These are phyloP conservation scores for Philypnodon macrostomus DNA, from an alignment of 2,797 vertebrate genomes.

Conservation along the genomic window DNA sequence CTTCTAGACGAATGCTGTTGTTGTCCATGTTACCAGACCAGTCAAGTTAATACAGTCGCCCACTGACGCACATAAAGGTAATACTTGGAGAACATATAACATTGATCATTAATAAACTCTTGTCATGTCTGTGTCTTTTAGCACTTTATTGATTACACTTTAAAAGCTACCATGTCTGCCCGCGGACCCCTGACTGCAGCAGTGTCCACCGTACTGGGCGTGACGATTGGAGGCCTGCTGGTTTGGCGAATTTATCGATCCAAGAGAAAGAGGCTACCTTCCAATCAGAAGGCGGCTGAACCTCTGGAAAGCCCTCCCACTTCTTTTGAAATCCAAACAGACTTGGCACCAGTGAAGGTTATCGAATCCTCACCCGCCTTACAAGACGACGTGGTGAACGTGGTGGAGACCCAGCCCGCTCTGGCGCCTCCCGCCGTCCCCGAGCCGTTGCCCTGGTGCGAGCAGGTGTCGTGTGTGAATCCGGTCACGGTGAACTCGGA, in stretches of 20 bases:
- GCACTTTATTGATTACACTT: slow-evolving; percentile 11
- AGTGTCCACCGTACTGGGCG: slow-evolving; percentile 82
- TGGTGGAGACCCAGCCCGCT: slow-evolving; percentile 31
- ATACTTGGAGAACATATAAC: too few species aligned
- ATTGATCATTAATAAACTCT: too few species aligned
- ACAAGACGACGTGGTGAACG: slow-evolving; percentile 19
- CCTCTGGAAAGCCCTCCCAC: slow-evolving; percentile 27
- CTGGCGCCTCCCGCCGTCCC: slow-evolving; percentile 18
- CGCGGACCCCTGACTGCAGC: slow-evolving; percentile 78
- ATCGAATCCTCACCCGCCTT: not conserved
- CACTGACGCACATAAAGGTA: slow-evolving; percentile 44
- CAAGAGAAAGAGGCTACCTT: slow-evolving; percentile 71
- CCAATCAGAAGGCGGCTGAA: slow-evolving; percentile 43
- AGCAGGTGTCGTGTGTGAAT: slow-evolving; percentile 76
- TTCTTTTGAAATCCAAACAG: too few species aligned
- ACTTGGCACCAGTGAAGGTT: not conserved
- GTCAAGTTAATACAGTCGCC: slow-evolving; percentile 12
- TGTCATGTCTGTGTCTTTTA: slow-evolving; percentile 12
- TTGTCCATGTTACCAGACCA: slow-evolving; percentile 14
- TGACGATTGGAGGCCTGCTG: slow-evolving; percentile 84
- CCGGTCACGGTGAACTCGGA: slow-evolving; percentile 81
- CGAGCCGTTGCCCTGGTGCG: slow-evolving; percentile 57
- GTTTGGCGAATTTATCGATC: slow-evolving; percentile 81
- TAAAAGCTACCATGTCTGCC: slow-evolving; percentile 77
- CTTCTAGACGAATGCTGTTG: slow-evolving; percentile 33